Base-by-base conservation (phyloP, 23 tunicate species). In the Diplosoma virens region DNA sequence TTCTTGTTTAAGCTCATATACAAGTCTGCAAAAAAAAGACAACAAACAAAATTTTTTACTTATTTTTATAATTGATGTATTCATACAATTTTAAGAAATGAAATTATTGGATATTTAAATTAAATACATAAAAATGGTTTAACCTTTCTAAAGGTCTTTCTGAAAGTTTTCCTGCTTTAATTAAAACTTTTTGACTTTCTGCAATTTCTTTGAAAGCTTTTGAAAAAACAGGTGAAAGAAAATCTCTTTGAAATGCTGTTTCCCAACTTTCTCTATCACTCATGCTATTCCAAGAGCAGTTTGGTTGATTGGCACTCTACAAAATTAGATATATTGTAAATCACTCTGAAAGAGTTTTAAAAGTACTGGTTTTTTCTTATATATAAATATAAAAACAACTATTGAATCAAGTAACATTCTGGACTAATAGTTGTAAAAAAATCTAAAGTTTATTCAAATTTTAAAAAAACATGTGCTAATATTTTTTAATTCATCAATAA, bases 81-180 rank as follows among this genome's bases (percentile, higher is more conserved):
- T n/a, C n/a, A n/a, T n/a, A n/a, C n/a, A n/a, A n/a, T n/a, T n/a
- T n/a, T n/a, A n/a, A n/a, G n/a, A n/a, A 7, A 41, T 7, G 14
- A 7, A 41, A 41, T 41, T 41, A 41, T 7, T 41, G 11, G 14
- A 41, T 41, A 41, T 41, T 7, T 41, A 14, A 9, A 41, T 41
- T 9, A 7, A 41, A 41, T 41, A 41, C 9, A 41, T 9, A 41
- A 41, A 41, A 9, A 7, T 41, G 14, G 64, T 14, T 21, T 22
- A 16, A 87, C 93, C 80, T 74, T 48, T 87, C 76, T 18, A 87
- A 30, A 35, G 86, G 86, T 21, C 52, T 67, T 47, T 67, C 81
- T 2, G 80, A 41, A 23, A 74, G 27, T 32, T 79, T 79, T 32
- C 78, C 93, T 5, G 84, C 81, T 14, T 54, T 33, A 14, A 50